Evolutionary conservation across 2,888 invertebrate species (phyloP), one percentile per base, ranked within the genome.

Genomic region (Drosophila robusta): DNA sequence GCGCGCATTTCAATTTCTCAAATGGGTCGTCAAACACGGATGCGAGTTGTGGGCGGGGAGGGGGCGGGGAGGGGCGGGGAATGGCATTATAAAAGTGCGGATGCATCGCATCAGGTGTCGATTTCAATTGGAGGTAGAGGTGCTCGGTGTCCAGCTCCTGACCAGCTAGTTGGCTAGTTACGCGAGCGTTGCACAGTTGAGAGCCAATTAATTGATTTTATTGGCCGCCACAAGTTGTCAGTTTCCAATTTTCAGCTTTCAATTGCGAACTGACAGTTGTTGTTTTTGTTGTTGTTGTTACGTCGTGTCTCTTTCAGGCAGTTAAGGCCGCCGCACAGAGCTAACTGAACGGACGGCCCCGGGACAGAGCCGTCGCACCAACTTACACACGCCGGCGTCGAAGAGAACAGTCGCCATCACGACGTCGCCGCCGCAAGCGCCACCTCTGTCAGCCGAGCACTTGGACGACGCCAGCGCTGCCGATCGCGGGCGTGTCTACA

Each of bases 401-500:
- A 83, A 61, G 67, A 72, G 70, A 90, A 90, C 84, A 91, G 88
- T 91, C 85, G 90, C 90, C 90, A 90, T 89, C 91, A 90, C 90
- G 90, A 84, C 90, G 90, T 87, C 90, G 87, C 88, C 91, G 89
- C 80, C 83, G 87, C 85, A 89, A 87, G 85, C 84, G 73, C 78
- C 78, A 76, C 79, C 80, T 74, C 62, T 82, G 85, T 87, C 78
- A 81, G 65, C 54, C 76, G 85, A 82, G 85, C 87, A 85, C 65
- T 87, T 83, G 83, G 83, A 87, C 69, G 72, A 81, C 87, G 83
- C 83, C 83, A 82, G 87, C 77, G 76, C 82, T 75, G 83, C 65
- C 79, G 87, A 89, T 84, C 90, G 89, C 90, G 89, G 87, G 87
- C 90, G 90, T 89, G 91, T 91, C 78, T 91, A 91, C 74, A 90